These are phyloP conservation scores for Geotrypetes seraphini DNA, from an alignment of 2,797 vertebrate species.

Conservation along the genomic window DNA sequence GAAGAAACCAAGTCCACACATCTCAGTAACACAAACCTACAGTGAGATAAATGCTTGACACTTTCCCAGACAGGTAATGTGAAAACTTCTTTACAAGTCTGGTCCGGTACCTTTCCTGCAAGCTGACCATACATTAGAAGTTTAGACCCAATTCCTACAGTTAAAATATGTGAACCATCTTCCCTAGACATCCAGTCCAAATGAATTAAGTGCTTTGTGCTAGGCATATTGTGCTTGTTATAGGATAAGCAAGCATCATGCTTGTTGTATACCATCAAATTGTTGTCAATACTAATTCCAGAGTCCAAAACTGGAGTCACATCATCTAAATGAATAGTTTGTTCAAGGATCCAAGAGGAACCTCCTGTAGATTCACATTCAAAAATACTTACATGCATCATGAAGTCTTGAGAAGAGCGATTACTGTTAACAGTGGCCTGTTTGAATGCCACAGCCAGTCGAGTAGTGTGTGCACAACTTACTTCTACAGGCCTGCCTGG, in stretches of 20 bases:
- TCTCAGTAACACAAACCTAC: constrained; percentile 76
- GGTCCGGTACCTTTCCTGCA: constrained; percentile 75
- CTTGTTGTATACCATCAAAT: constrained; percentile 38
- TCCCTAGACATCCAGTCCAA: constrained; percentile 97
- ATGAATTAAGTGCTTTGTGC: constrained; percentile 70
- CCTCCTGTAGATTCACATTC: constrained; percentile 96
- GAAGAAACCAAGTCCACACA: constrained; percentile 86
- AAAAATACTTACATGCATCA: constrained; percentile 80
- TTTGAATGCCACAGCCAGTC: constrained; percentile 84
- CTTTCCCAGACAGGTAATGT: constrained; percentile 46
- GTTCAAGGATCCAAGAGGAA: constrained; percentile 87
- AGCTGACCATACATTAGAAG: constrained; percentile 87
- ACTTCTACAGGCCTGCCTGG: constrained; percentile 74
- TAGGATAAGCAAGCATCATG: constrained; percentile 41
- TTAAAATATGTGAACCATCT: constrained; percentile 93
- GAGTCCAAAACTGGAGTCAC: constrained; percentile 46
- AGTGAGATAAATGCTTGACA: constrained; percentile 48
- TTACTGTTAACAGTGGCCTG: constrained; percentile 31
- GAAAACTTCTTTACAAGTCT: constrained; percentile 58
- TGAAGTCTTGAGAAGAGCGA: constrained; percentile 44
- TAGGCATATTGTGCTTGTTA: constrained; percentile 38
- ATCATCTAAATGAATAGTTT: constrained; percentile 76
- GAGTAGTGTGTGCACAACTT: constrained; percentile 89
- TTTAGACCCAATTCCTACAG: constrained; percentile 86
- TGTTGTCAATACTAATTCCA: constrained; percentile 41